These are phyloP conservation scores for Drosophila teissieri DNA, from an alignment of 1,140 invertebrate species.

Conservation along the genomic window DNA sequence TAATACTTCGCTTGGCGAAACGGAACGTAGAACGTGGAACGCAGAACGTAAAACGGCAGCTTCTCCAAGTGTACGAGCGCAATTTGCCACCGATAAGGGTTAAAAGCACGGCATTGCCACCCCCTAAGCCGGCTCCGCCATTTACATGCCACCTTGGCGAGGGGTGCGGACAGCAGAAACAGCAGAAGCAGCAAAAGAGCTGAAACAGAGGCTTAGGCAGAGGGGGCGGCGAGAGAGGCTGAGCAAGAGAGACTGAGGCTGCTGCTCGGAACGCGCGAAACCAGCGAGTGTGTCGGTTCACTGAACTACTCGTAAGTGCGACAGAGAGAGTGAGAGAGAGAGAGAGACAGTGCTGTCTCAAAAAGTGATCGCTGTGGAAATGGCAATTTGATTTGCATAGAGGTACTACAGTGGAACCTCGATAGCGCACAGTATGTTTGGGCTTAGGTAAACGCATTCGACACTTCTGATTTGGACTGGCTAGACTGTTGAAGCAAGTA, in stretches of 20 bases:
- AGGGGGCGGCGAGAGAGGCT: not conserved
- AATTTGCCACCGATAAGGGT: slow-evolving; percentile 56
- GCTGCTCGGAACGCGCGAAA: slow-evolving; percentile 27
- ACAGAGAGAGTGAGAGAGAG: not conserved
- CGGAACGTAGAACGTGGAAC: too few species aligned
- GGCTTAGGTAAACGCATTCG: too few species aligned
- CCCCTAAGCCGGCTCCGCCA: slow-evolving; percentile 40
- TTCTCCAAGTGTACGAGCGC: slow-evolving; percentile 11
- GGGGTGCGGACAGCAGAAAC: not conserved
- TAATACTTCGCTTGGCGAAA: slow-evolving; percentile 54
- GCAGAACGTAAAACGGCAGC: not conserved
- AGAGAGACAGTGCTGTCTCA: not conserved
- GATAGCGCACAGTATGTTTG: not conserved
- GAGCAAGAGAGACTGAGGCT: slow-evolving; percentile 8
- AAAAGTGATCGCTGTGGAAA: slow-evolving; percentile 8
- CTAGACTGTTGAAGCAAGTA: too few species aligned
- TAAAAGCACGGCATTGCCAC: slow-evolving; percentile 64
- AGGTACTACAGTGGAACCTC: not conserved
- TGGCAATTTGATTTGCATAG: slow-evolving; percentile 13
- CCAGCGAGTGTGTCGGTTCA: slow-evolving; percentile 37
- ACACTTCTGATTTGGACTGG: too few species aligned
- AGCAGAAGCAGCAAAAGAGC: not conserved
- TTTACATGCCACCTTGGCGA: slow-evolving; percentile 37
- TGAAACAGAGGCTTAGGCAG: slow-evolving; percentile 1
- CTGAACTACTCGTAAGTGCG: slow-evolving; percentile 27